phyloP scores from a whole-genome alignment of 2,113 vertebrate species.

The Anarhynchus alexandrinus region DNA sequence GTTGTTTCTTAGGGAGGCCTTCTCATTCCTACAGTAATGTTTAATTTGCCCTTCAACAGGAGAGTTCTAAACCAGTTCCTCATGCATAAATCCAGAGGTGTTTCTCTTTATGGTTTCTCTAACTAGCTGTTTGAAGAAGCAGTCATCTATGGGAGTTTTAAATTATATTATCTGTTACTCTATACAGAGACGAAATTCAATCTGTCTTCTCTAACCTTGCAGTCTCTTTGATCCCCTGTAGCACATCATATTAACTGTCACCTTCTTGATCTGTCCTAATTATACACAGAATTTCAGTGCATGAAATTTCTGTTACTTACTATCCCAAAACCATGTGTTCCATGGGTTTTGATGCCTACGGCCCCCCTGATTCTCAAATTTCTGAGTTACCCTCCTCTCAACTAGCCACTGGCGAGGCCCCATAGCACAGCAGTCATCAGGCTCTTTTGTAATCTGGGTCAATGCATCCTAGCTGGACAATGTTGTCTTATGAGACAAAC shows the following conservation, averaged over 20 bases:
- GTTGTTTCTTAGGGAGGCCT: background rate
- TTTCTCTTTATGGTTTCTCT: background rate
- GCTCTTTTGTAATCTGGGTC: background rate
- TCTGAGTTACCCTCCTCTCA: background rate
- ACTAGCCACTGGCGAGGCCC: background rate
- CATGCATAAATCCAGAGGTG: background rate
- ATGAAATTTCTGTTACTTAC: background rate
- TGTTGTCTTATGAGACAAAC: background rate
- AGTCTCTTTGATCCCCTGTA: slow-evolving; percentile 22
- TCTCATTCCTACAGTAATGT: background rate
- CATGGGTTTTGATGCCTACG: background rate
- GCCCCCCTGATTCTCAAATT: background rate
- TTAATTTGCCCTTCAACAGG: background rate
- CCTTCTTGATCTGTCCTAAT: slow-evolving; percentile 23
- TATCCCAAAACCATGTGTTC: background rate
- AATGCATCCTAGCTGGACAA: background rate
- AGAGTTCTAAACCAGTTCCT: background rate
- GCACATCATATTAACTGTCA: background rate
- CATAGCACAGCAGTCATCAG: background rate
- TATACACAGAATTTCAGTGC: background rate
- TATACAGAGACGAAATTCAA: background rate
- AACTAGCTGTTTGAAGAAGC: slow-evolving; percentile 9
- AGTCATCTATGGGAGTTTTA: slow-evolving; percentile 1
- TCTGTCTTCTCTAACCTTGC: background rate
- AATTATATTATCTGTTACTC: slow-evolving; percentile 12